A percentile compares a stretch with the other conserved stretches of the same genome.
phyloP scores from a whole-genome alignment of 2,113 vertebrate genomes.

The Polyodon spathula region DNA sequence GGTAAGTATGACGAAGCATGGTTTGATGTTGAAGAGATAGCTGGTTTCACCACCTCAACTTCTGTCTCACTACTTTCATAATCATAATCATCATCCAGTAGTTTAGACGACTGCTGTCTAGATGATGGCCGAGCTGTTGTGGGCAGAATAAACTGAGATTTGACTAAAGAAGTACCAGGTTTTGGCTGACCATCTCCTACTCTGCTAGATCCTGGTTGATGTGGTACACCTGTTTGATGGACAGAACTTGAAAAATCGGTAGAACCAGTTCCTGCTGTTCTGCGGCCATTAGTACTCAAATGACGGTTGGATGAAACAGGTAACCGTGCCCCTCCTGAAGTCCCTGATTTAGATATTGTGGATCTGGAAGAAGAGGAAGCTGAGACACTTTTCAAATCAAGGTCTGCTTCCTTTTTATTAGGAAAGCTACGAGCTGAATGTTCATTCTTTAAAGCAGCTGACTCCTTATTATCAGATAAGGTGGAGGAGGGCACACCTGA shows the following conservation, averaged over 20 bases:
- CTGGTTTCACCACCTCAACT: slow-evolving; percentile 29
- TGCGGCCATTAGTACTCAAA: slow-evolving; percentile 31
- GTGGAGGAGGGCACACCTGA: slow-evolving; percentile 18
- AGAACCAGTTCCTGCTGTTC: slow-evolving; percentile 33
- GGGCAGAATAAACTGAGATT: slow-evolving; percentile 38
- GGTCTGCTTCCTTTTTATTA: slow-evolving; percentile 32
- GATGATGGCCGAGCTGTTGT: slow-evolving; percentile 23
- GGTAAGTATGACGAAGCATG: slow-evolving; percentile 7
- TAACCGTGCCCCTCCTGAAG: slow-evolving; percentile 18
- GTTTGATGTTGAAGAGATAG: slow-evolving; percentile 18
- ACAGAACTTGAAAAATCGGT: not conserved
- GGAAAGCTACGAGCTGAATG: slow-evolving; percentile 22
- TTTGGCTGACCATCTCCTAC: slow-evolving; percentile 37
- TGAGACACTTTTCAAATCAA: slow-evolving; percentile 26
- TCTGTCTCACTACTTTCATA: slow-evolving; percentile 15
- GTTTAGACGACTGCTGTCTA: slow-evolving; percentile 21
- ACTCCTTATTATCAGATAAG: slow-evolving; percentile 30
- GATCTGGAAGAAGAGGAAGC: slow-evolving; percentile 22
- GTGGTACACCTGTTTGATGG: not conserved
- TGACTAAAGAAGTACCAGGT: slow-evolving; percentile 25
- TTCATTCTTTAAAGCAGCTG: slow-evolving; percentile 35
- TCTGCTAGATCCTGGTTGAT: slow-evolving; percentile 32
- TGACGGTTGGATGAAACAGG: slow-evolving; percentile 27
- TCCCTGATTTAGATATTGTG: slow-evolving; percentile 13
- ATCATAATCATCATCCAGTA: slow-evolving; percentile 16